Evolutionary conservation across 2,113 vertebrate genomes (phyloP), one percentile per base, ranked within the genome.

Genomic region (Perccottus glenii): DNA sequence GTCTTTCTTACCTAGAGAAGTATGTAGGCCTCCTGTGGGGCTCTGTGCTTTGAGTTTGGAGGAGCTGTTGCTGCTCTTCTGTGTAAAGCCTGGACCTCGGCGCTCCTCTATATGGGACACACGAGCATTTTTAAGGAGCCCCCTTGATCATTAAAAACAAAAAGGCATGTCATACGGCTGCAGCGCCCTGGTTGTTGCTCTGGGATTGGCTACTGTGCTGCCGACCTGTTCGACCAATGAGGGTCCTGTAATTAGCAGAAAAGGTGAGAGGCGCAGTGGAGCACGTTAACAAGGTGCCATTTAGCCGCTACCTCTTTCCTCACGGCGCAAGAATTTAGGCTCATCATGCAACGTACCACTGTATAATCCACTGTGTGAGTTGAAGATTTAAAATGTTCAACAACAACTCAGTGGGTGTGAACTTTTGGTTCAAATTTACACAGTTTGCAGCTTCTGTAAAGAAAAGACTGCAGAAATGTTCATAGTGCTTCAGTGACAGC

Each of bases 131-230:
- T 93, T 91, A 93, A 93, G 80, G 74, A 81, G 80, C 81, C 56
- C 55, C 9, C 42, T 79, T 69, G 83, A 88, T 92, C 87, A 91
- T 93, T 92, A 93, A 90, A 90, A 89, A 82, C 74, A 89, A 88
- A 90, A 90, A 85, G 52, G 84, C 80, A 81, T 78, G 85, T 85
- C 85, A 63, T 78, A 70, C 50, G 63, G 64, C 82, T 80, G 50
- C 4, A 9, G 53, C 73, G 63, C 85, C 80, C 87, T 89, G 90
- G 76, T 84, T 76, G 73, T 56, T 11, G 35, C 69, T 67, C 67
- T 51, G 40, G 79, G 91, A 93, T 93, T 93, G 92, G 92, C 77
- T 90, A 81, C 83, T 70, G 60, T 27, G 4, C 64, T 44, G 65
- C 65, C 60, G 19, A 45, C 49, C 65, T 46, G 11, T 67, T 58